phyloP scores from a whole-genome alignment of 2,888 invertebrate genomes.

The Lamellibrachia columna region DNA sequence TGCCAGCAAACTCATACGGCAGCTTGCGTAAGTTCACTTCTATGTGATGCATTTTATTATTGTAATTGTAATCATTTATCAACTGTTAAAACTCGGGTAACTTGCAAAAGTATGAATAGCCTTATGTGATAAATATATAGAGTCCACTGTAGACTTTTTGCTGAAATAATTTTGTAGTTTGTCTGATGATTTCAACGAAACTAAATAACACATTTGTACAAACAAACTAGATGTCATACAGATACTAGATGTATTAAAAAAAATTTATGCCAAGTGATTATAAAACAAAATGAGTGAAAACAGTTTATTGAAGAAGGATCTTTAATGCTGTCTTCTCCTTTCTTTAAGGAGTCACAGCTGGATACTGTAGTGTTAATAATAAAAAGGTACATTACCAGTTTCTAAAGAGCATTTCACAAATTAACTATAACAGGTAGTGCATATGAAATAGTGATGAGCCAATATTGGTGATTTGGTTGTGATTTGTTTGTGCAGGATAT shows the following conservation, averaged over 20 bases:
- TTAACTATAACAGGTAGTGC: neutral
- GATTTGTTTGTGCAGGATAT: slow-evolving; percentile 50
- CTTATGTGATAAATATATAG: no score
- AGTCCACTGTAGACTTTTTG: no score
- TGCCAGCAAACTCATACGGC: slow-evolving; percentile 57
- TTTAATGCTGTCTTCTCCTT: neutral
- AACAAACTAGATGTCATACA: no score
- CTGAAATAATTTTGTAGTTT: no score
- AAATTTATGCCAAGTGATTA: no score
- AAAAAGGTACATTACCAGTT: no score
- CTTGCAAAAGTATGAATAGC: no score
- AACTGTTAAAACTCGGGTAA: neutral
- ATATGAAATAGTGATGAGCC: neutral
- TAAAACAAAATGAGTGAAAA: no score
- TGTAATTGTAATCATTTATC: neutral
- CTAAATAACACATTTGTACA: no score
- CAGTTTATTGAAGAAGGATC: no score
- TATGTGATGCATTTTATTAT: neutral
- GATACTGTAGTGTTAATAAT: neutral
- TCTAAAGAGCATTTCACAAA: neutral
- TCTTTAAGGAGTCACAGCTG: neutral
- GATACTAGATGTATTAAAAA: no score
- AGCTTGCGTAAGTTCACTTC: slow-evolving; percentile 48
- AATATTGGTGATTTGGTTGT: neutral
- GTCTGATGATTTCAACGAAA: no score